Base-by-base conservation (phyloP, 2,797 vertebrate species). In the Neosalanx taihuensis region DNA sequence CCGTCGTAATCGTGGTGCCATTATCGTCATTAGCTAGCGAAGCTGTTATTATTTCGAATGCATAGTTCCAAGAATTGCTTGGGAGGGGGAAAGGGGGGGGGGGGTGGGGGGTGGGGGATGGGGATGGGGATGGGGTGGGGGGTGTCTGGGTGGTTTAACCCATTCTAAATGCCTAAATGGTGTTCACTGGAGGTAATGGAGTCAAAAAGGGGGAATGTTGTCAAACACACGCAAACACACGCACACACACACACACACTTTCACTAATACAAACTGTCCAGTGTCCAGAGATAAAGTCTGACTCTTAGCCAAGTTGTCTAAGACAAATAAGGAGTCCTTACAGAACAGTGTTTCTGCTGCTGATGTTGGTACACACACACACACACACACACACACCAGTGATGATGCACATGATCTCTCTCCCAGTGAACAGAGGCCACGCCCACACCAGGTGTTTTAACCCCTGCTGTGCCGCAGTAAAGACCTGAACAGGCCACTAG, bases 21-120 rank as follows among this genome's bases (percentile, higher is more conserved):
- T 90, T 89, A 89, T 87, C 74, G 60, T 85, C 82, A 92, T 92
- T 90, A 91, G 84, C 63, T 13, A 5, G 58, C 70, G 75, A 87
- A 82, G 87, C 85, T 86, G 82, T 90, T 86, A 90, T 92, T 90
- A 90, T 89, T 89, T 85, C 83, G 76, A 87, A 76, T 88, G 85
- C 87, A 85, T 83, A 81, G 82, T 80, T 87, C 83, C 78, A 78
- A 81, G 83, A 88, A 89, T 87, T 81, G 81, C 75, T 77, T 79
- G 64, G 81, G 58, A 60, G 68, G 79, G 64, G 80, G 41, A 51
- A 68, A 71, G 70, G 72, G 69, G 63, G 73, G 70, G 10, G 1
- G 23, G 23, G 70, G 73, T 67, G 46, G 57, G 9, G 69, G 73
- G 67, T 46, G 17, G 71, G 70, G 73, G n/a, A n/a, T n/a, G n/a